Conservation (phyloP, 2,888 invertebrate species). For the Caenorhabditis japonica region DNA sequence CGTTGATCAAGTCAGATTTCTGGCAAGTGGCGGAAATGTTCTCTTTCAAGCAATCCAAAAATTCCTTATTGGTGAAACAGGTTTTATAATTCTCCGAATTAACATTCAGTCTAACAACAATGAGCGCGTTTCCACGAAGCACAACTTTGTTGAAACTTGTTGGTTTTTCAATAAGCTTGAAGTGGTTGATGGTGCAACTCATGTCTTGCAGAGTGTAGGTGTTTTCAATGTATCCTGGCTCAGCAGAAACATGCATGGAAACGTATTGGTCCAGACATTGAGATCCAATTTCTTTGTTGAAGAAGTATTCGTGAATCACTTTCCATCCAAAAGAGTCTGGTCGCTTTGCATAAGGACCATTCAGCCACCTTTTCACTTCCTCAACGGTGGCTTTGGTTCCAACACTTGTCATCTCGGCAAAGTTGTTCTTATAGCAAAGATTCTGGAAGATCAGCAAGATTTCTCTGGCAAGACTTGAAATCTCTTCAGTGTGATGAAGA, state of each 20-base stretch:
- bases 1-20: conserved; percentile 28
- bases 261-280: conserved; percentile 39
- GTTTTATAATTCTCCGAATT: conserved; percentile 21
- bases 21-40: conserved; percentile 22
- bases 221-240: conserved; percentile 57
- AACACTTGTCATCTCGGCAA: conserved; percentile 22
- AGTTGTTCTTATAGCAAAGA: conserved; percentile 51
- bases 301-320: conserved; percentile 75
- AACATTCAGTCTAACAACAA: conserved; percentile 41
- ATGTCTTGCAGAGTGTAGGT: conserved; percentile 47
- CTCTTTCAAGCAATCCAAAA: conserved; percentile 34
- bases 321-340: conserved; percentile 53
- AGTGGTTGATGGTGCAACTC: conserved; percentile 36
- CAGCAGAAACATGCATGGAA: conserved; percentile 55
- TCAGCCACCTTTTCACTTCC: conserved; percentile 39
- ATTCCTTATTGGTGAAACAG: conserved; percentile 25
- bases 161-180: conserved; percentile 29
- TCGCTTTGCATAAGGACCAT: conserved; percentile 18
- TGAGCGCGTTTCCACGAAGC: conserved; percentile 36
- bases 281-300: conserved; percentile 60
- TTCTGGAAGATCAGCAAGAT: conserved; percentile 55
- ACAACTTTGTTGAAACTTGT: conserved; percentile 47
- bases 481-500: conserved; percentile 64
- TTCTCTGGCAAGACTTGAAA: conserved; percentile 58
- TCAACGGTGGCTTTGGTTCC: conserved; percentile 23